Conservation (phyloP, 2,797 vertebrate species). For the Pogonophryne albipinna region DNA sequence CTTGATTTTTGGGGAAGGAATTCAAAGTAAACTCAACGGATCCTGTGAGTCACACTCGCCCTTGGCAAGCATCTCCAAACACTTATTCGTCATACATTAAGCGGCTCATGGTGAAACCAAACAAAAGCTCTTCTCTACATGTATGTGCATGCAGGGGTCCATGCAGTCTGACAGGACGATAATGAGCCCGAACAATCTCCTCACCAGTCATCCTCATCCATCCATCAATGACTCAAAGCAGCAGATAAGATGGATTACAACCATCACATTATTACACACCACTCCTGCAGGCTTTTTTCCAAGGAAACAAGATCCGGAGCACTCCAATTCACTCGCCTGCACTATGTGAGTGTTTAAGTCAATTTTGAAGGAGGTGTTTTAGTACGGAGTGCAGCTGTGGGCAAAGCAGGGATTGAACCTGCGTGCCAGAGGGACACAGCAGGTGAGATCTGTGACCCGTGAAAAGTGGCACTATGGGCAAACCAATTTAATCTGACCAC, state of each 20-base stretch:
- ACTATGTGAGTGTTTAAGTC: constrained; percentile 16
- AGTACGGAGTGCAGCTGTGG: constrained; percentile 34
- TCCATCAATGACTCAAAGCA: constrained; percentile 58
- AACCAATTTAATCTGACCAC: constrained; percentile 35
- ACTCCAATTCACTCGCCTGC: constrained; percentile 4
- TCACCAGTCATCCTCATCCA: constrained; percentile 49
- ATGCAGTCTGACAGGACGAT: constrained; percentile 25
- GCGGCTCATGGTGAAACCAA: constrained; percentile 18
- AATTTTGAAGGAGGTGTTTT: constrained; percentile 23
- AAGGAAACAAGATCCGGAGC: constrained; percentile 41
- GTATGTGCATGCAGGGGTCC: constrained; percentile 28
- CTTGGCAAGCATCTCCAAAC: constrained; percentile 29
- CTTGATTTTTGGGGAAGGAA: constrained; percentile 34
- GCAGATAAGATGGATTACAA: constrained; percentile 55
- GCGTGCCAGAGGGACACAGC: constrained; percentile 25
- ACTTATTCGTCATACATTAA: constrained; percentile 31
- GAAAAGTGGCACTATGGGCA: constrained; percentile 35
- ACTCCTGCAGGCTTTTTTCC: constrained; percentile 40
- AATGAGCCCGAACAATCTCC: constrained; percentile 52
- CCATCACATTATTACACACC: constrained; percentile 51
- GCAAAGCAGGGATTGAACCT: constrained; percentile 19
- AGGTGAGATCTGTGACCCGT: constrained; percentile 34
- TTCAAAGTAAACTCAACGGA: constrained; percentile 28
- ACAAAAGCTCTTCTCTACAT: not conserved
- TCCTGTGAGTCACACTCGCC: constrained; percentile 44